Conservation (phyloP, 1,140 invertebrate species). For the Galleria mellonella region DNA sequence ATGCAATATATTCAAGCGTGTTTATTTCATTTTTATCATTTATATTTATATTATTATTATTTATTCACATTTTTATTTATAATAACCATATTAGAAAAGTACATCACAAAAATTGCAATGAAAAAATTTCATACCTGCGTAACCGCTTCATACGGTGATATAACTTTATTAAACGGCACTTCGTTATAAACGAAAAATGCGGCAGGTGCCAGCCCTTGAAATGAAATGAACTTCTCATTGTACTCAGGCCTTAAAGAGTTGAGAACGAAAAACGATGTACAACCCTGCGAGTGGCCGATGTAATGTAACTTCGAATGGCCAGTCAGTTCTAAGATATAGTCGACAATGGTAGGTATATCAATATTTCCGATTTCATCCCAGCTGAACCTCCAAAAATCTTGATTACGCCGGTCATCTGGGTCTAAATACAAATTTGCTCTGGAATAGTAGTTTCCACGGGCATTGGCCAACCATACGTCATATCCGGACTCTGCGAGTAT, state of each 20-base stretch:
- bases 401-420: constrained; percentile 40
- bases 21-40: no score
- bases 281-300: constrained; percentile 75
- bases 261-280: constrained; percentile 76
- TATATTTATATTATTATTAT: no score
- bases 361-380: constrained; percentile 77
- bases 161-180: constrained; percentile 34
- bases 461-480: constrained; percentile 83
- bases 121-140: constrained; percentile 22
- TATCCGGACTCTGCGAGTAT: constrained; percentile 60
- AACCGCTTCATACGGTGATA: constrained; percentile 13
- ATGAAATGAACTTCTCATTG: constrained; percentile 70
- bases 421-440: constrained; percentile 67
- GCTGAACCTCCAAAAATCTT: constrained; percentile 75
- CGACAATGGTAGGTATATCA: constrained; percentile 78
- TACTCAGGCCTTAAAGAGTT: constrained; percentile 75
- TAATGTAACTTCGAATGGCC: constrained; percentile 65
- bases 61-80: no score
- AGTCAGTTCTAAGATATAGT: constrained; percentile 73
- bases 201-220: constrained; percentile 79
- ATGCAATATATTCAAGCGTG: no score
- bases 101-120: neutral
- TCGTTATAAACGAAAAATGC: constrained; percentile 53
- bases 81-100: no score
- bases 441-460: constrained; percentile 80